A percentile compares a stretch with the other conserved stretches of the same genome.
phyloP scores from a whole-genome alignment of 1,140 invertebrate genomes.

The Mylabris phalerata region DNA sequence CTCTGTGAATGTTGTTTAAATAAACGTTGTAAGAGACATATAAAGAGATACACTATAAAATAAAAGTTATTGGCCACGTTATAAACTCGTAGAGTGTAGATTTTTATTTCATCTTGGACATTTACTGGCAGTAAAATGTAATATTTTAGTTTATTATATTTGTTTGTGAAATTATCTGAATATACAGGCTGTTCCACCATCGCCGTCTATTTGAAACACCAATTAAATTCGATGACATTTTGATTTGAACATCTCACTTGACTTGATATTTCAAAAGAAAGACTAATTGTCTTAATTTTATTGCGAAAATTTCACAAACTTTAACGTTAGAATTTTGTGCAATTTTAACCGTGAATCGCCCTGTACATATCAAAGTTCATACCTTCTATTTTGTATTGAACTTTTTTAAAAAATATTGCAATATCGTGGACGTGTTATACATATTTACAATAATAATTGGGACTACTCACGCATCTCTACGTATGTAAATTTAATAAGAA shows the following conservation, averaged over 20 bases:
- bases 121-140: conserved; percentile 27
- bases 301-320: too few species aligned
- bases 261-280: too few species aligned
- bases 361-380: conserved; percentile 10
- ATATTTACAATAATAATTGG: neutral
- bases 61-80: conserved; percentile 20
- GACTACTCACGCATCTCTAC: neutral
- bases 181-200: too few species aligned
- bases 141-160: conserved; percentile 26
- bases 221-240: too few species aligned
- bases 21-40: conserved; percentile 16
- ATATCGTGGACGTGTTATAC: neutral
- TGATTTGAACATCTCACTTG: too few species aligned
- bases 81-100: conserved; percentile 20
- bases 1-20: neutral
- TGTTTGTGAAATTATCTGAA: conserved; percentile 13
- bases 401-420: neutral
- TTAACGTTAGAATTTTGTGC: too few species aligned
- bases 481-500: neutral
- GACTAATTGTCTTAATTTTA: too few species aligned
- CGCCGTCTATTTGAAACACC: too few species aligned
- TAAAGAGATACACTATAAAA: conserved; percentile 13
- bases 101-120: conserved; percentile 22
- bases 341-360: too few species aligned
- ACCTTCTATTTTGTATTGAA: neutral